A percentile compares a stretch with the other conserved stretches of the same genome.
These are phyloP conservation scores for Caenorhabditis imperialis DNA, from an alignment of 2,888 invertebrate species.

Conservation along the genomic window DNA sequence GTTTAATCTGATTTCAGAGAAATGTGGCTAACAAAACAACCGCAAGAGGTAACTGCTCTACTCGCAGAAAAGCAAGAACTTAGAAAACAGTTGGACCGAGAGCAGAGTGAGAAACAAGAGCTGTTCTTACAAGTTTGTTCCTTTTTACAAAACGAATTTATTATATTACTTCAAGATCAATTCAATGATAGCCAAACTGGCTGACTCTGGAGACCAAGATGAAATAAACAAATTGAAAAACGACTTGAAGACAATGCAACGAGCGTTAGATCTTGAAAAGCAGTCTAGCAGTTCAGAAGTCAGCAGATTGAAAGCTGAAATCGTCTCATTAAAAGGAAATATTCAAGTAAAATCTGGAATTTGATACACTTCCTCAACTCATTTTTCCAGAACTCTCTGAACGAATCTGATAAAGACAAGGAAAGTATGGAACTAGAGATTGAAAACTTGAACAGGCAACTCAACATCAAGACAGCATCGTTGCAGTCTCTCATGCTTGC, in stretches of 20 bases:
- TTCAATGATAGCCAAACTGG: constrained; percentile 72
- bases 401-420: constrained; percentile 37
- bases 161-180: constrained; percentile 69
- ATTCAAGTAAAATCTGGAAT: constrained; percentile 14
- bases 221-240: constrained; percentile 52
- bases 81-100: constrained; percentile 72
- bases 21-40: constrained; percentile 71
- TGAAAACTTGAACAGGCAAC: constrained; percentile 62
- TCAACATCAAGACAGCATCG: constrained; percentile 71
- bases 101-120: constrained; percentile 76
- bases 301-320: constrained; percentile 25
- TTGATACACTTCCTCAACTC: neutral
- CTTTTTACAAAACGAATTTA: no score
- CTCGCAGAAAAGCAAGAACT: constrained; percentile 73
- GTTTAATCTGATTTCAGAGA: constrained; percentile 36
- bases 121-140: constrained; percentile 77
- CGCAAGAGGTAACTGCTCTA: constrained; percentile 71
- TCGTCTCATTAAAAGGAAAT: constrained; percentile 19
- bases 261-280: constrained; percentile 41
- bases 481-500: constrained; percentile 71
- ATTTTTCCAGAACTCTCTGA: constrained; percentile 19
- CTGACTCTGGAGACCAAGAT: constrained; percentile 59
- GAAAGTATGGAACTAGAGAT: constrained; percentile 60
- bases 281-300: constrained; percentile 25
- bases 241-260: constrained; percentile 39